Evolutionary conservation across 2,797 vertebrate species (phyloP), one percentile per base, ranked within the genome.

Genomic region (Scolopax bukidnonensis): DNA sequence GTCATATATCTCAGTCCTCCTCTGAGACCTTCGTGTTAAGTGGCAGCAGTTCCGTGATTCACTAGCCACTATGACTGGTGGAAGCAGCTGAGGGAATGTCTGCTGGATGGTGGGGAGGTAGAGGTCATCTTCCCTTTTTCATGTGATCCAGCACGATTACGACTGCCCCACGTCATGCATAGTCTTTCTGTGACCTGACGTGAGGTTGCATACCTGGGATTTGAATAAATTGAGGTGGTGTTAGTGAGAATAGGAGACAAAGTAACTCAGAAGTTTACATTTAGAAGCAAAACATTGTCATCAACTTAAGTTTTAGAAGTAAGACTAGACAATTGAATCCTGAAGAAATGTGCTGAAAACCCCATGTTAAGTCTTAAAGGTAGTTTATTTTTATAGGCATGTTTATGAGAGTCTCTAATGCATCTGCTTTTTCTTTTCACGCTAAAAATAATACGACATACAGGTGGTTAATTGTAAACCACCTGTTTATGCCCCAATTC

Each of bases 61-160:
- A 21, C 23, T 65, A 81, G 53, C 21, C 11, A 3, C 30, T 19
- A 0, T 51, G n/a, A 32, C 69, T 67, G 40, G 6, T 33, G 6
- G 47, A 10, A 43, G 30, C 23, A 51, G 53, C 48, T 25, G 16
- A 84, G 40, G 16, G 25, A 47, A 56, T 30, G 7, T 12, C 73
- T 77, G 30, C 30, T 76, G 41, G 24, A 4, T 59, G 61, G 24
- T 68, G 57, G 10, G 27, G 15, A 60, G 12, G 6, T 24, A 51
- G 53, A 51, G 13, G 5, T 56, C 5, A 3, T 90, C 48, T 71
- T 79, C 24, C 32, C 9, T 84, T 59, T 89, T 60, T 43, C 32
- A 6, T n/a, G 15, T 56, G 48, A 30, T 0, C 0, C 20, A 41
- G 9, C 32, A 14, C 18, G 3, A 1, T 64, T 84, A 8, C 10